Base-by-base conservation (phyloP, 1,140 invertebrate species). In the Megalopta genalis region DNA sequence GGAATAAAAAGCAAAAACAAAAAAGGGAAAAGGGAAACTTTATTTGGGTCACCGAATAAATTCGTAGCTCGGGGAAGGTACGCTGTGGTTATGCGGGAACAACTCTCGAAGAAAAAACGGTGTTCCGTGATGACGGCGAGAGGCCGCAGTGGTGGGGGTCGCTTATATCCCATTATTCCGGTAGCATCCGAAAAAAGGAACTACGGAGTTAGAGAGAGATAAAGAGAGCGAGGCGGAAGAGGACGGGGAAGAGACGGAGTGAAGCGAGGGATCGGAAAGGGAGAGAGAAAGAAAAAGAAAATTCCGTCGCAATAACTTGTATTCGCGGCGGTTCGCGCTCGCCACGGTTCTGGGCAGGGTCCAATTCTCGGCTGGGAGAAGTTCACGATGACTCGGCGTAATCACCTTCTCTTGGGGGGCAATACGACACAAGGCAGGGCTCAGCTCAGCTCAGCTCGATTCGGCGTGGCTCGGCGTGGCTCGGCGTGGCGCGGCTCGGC, bases 351-450 rank as follows among this genome's bases (percentile, higher is more conserved):
- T 82, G 80, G 84, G 54, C 75, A 86, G 12, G 64, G 84, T 80
- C 84, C 77, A 82, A 86, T 86, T 77, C 71, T 25, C 69, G 60
- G 64, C 39, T 12, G 21, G 49, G 67, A 25, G 62, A 86, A 86
- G 54, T 86, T 80, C 72, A 65, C 49, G 82, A 80, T 82, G 87
- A 88, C 85, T 77, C 64, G 72, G 62, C 83, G 78, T 81, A 88
- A 87, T 87, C 85, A 66, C 42, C 49, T 46, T 49, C 70, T 65
- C 54, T 62, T 16, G 16, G 21, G 18, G 14, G 42, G 67, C 77
- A 81, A 86, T 86, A 84, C 72, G 84, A 86, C 80, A 79, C 77
- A 81, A 83, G 87, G 86, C 85, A 23, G 16, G 75, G 63, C 37
- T 46, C 42, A 14, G 85, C 76, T 46, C 42, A 9, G 85, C 76